phyloP scores from a whole-genome alignment of 2,113 vertebrate species.

The Urocolius indicus region DNA sequence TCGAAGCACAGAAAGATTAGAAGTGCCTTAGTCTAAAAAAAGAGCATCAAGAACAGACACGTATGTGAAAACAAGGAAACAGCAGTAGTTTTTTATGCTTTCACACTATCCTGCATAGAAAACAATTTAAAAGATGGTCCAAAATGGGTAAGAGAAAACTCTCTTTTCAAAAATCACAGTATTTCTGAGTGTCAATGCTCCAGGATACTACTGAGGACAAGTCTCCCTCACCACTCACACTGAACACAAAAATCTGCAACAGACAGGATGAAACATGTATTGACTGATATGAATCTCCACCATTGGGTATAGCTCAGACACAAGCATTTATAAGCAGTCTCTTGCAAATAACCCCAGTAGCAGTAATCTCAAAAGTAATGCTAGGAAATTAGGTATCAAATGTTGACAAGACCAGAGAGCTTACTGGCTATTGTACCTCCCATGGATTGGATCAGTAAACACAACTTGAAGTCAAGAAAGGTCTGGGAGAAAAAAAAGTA shows the following conservation, averaged over 20 bases:
- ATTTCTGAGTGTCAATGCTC: background rate
- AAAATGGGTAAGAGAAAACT: background rate
- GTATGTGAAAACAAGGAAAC: background rate
- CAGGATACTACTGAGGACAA: background rate
- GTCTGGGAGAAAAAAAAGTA: background rate
- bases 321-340: background rate
- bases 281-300: background rate
- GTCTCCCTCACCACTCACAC: background rate
- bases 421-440: background rate
- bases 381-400: background rate
- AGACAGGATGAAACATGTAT: background rate
- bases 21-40: background rate
- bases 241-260: background rate
- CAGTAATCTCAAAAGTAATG: background rate
- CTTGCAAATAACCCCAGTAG: background rate
- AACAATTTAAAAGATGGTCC: background rate
- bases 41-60: background rate
- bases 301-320: background rate
- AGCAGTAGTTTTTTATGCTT: background rate
- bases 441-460: rapidly evolving
- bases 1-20: background rate
- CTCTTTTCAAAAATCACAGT: background rate
- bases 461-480: background rate
- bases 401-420: background rate
- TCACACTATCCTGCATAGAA: rapidly evolving